phyloP scores from a whole-genome alignment of 1,140 invertebrate genomes.

The Pseudomyrmex flavicornis region DNA sequence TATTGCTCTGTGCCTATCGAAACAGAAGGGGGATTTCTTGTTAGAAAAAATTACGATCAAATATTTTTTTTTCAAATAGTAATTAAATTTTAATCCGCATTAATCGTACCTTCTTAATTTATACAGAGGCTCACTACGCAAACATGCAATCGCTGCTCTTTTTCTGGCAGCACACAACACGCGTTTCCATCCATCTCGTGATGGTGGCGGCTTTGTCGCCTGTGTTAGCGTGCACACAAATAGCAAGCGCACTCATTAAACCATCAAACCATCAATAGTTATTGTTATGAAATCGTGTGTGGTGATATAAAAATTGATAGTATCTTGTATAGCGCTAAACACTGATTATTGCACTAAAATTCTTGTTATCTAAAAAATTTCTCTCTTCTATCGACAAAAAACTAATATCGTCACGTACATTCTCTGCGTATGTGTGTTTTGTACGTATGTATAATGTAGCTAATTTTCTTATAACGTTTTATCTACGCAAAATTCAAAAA shows the following conservation, averaged over 20 bases:
- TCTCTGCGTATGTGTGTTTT: constrained; percentile 16
- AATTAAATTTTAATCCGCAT: background rate
- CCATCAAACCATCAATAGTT: constrained; percentile 45
- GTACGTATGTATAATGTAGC: constrained; percentile 16
- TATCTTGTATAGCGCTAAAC: background rate
- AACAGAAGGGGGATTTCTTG: too few relatives aligned
- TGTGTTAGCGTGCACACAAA: constrained; percentile 87
- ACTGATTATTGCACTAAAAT: background rate
- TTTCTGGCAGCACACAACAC: constrained; percentile 97
- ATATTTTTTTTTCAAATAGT: background rate
- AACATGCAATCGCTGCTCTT: constrained; percentile 97
- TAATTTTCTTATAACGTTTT: too few relatives aligned
- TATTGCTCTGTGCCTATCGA: constrained; percentile 96
- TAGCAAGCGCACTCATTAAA: constrained; percentile 74
- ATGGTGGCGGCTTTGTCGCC: constrained; percentile 90
- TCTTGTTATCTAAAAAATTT: background rate
- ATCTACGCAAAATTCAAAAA: too few relatives aligned
- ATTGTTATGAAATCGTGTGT: constrained; percentile 29
- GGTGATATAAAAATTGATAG: background rate
- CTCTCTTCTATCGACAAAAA: constrained; percentile 10
- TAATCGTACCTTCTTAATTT: constrained; percentile 92
- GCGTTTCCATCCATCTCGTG: constrained; percentile 93
- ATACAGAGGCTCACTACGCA: constrained; percentile 96
- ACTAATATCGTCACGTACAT: constrained; percentile 11
- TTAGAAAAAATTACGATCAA: constrained; percentile 63